Base-by-base conservation (phyloP, 2,888 invertebrate genomes). In the Thereva unica region DNA sequence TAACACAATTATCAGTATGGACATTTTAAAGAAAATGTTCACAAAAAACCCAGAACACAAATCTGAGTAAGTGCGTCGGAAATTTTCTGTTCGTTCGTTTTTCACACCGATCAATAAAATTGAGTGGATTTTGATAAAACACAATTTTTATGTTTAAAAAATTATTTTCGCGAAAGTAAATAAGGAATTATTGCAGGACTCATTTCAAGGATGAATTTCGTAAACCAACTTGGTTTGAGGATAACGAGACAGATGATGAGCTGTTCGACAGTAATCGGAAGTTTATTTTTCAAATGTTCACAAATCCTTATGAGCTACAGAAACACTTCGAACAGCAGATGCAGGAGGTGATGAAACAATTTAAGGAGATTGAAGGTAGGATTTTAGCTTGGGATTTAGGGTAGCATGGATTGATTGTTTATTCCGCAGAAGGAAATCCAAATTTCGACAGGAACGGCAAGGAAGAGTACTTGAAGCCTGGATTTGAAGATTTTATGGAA, bases 251-350 rank as follows among this genome's bases (percentile, higher is more conserved):
- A 4, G 80, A 81, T 56, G 81, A 81, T 71, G 81, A 81, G 67
- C 73, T 80, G 10, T 80, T 79, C 59, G 79, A 79, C 38, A 77
- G 78, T 66, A 78, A 79, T 72, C 76, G 78, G 41, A 78, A 76
- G 69, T 80, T 80, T 70, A 76, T 81, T 7, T 86, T 87, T 72
- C 81, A 83, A 71, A 78, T 87, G n/a, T 85, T 85, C 69, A 82
- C 83, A 34, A 84, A 85, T 77, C 86, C 87, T 0, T 72, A 85
- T 70, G 84, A 87, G 77, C 83, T 87, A 77, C 85, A 86, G 68
- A 81, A 82, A 68, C 85, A 84, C 71, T 86, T 87, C 72, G 86
- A 87, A 74, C 80, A 84, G 6, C 85, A 87, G 76, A 82, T 87
- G 80, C 83, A 85, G 69, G 82, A 83, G 61, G 80, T 87, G 68